Percentiles rank a stretch among this genome's conserved stretches.
Conservation (phyloP, 1,140 invertebrate genomes). For the Trichonephila clavata region DNA sequence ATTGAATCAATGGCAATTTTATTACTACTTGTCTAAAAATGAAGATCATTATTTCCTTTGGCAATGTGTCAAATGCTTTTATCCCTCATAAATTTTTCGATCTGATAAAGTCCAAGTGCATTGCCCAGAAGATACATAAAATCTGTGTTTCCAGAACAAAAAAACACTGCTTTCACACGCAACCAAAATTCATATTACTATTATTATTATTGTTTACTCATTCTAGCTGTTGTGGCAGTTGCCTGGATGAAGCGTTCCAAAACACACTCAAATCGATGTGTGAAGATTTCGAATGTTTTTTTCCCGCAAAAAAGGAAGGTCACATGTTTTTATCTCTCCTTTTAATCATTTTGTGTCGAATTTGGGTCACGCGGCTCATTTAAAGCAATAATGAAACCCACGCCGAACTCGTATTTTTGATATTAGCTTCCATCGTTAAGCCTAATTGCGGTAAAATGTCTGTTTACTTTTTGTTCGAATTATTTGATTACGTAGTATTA, state of each 20-base stretch:
- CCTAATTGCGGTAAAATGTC: not conserved
- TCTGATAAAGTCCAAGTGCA: not conserved
- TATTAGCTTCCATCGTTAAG: not conserved
- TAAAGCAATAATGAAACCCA: not conserved
- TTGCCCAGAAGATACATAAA: slow-evolving; percentile 3
- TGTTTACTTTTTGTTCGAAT: not conserved
- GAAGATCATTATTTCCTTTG: not conserved
- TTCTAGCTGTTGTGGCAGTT: slow-evolving; percentile 15
- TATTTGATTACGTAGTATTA: not conserved
- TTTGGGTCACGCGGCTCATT: not conserved
- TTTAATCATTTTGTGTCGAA: not conserved
- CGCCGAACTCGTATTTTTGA: not conserved
- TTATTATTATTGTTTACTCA: not conserved
- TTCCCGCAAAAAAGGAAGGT: not conserved
- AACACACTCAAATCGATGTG: not conserved
- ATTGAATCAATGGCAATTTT: not conserved
- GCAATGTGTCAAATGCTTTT: not conserved
- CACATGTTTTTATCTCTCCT: not conserved
- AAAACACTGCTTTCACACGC: slow-evolving; percentile 1
- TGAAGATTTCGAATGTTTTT: not conserved
- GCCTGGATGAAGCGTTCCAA: not conserved
- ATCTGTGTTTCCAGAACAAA: not conserved
- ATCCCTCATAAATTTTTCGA: not conserved
- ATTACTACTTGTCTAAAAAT: not conserved
- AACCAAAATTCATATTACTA: not conserved